These are phyloP conservation scores for Ophioninae sp. DNA, from an alignment of 2,888 invertebrate species.

Conservation along the genomic window DNA sequence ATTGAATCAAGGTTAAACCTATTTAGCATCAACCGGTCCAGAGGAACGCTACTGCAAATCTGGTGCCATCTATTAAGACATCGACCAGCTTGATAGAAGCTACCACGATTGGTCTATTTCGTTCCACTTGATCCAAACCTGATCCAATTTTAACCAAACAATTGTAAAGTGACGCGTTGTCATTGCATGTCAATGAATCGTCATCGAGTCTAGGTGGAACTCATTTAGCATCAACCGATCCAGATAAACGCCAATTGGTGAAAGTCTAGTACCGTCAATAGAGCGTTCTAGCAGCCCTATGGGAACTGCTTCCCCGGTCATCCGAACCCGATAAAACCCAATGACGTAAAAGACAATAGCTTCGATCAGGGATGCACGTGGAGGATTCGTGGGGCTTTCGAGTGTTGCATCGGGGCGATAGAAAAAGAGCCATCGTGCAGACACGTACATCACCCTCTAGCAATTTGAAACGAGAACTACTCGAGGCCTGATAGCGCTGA, in stretches of 20 bases:
- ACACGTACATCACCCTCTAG: conserved; percentile 55
- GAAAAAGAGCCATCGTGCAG: conserved; percentile 28
- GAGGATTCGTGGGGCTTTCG: not conserved
- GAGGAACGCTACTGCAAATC: not conserved
- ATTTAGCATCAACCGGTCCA: not conserved
- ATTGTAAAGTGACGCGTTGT: no score
- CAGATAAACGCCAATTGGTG: not conserved
- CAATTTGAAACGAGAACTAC: conserved; percentile 63
- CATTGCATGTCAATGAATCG: no score
- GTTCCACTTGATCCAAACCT: no score
- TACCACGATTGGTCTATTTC: no score
- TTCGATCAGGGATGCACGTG: conserved; percentile 47
- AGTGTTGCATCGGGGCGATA: conserved; percentile 18
- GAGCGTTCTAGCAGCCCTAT: not conserved
- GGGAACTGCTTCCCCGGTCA: conserved; percentile 5
- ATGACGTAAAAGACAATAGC: conserved; percentile 46
- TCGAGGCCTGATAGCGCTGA: conserved; percentile 74
- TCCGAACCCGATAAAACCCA: conserved; percentile 29
- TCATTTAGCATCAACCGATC: no score
- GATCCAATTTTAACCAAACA: no score
- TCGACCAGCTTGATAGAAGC: no score
- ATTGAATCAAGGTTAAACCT: not conserved
- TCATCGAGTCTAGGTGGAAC: no score
- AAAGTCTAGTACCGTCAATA: not conserved
- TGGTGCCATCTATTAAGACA: no score